Evolutionary conservation across 2,888 invertebrate species (phyloP), one percentile per base, ranked within the genome.

Genomic region (Catocala fraxini): DNA sequence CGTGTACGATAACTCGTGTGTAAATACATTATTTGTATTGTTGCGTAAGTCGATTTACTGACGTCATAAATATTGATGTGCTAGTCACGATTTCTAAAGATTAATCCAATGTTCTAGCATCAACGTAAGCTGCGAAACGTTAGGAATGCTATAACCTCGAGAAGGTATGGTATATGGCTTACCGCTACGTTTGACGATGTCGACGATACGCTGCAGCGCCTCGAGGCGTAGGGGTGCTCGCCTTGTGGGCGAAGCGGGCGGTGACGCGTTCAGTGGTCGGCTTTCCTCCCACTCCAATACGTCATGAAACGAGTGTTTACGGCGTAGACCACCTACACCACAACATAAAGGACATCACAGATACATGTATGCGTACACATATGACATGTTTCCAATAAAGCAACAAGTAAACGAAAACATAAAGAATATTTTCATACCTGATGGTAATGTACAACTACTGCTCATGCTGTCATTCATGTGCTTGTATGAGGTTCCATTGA

Each of bases 161-260:
- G 25, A 25, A 7, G 9, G 9, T 39, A 39, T 7, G 7, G 35
- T 7, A 6, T 9, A 39, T 6, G 6, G 47, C 57, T 91, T 94
- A 91, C 97, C 98, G 12, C 97, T 97, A 64, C 97, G 96, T 77
- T 97, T 96, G 41, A 98, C 97, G 73, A 98, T 97, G 79, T 98
- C 98, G 0, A 98, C 97, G 70, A 98, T 97, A 75, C 97, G 96
- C 78, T 98, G 97, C 76, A 98, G 92, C 10, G 98, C 97, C 85
- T 98, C 98, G 58, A 96, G 96, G 67, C 96, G 95, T 1, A 88
- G 73, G 33, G 90, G 85, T 49, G 89, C 81, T 55, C 88, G 60
- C 96, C 97, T 77, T 95, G 97, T 84, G 96, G 95, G 80, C 96
- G 97, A 90, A 95, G 97, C 79, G 94, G 96, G 90, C 95, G 96